Percentiles rank a stretch among this genome's conserved stretches.
Conservation (phyloP, 1,140 invertebrate genomes). For the Diorhabda sublineata region DNA sequence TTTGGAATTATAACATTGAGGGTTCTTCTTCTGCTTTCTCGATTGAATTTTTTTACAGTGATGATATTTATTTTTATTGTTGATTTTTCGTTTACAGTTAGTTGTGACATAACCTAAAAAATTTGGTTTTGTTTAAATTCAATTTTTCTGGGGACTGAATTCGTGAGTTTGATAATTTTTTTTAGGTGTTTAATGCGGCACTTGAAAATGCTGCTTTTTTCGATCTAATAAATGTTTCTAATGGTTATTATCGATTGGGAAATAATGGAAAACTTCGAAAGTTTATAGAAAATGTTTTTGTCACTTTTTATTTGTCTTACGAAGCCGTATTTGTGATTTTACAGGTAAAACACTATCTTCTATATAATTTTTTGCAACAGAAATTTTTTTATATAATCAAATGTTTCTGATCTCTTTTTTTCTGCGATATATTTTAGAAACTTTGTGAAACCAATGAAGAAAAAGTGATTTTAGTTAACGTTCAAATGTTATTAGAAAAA, state of each 20-base stretch:
- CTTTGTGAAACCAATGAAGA: constrained; percentile 42
- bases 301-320: constrained; percentile 51
- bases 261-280: constrained; percentile 45
- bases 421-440: constrained; percentile 30
- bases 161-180: constrained; percentile 25
- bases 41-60: no score
- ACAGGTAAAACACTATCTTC: constrained; percentile 24
- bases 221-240: constrained; percentile 38
- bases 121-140: no score
- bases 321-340: constrained; percentile 47
- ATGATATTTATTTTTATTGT: no score
- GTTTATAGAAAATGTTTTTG: constrained; percentile 50
- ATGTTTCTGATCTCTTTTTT: not conserved
- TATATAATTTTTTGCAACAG: not conserved
- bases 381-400: not conserved
- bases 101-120: no score
- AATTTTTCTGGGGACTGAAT: no score
- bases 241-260: constrained; percentile 32
- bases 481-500: constrained; percentile 52
- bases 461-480: constrained; percentile 48
- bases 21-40: no score
- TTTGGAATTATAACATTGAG: no score
- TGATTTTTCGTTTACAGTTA: no score
- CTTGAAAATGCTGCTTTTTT: not conserved
- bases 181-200: constrained; percentile 52